Base-by-base conservation (phyloP, 2,797 vertebrate species). In the Schizopygopsis malacanthus region DNA sequence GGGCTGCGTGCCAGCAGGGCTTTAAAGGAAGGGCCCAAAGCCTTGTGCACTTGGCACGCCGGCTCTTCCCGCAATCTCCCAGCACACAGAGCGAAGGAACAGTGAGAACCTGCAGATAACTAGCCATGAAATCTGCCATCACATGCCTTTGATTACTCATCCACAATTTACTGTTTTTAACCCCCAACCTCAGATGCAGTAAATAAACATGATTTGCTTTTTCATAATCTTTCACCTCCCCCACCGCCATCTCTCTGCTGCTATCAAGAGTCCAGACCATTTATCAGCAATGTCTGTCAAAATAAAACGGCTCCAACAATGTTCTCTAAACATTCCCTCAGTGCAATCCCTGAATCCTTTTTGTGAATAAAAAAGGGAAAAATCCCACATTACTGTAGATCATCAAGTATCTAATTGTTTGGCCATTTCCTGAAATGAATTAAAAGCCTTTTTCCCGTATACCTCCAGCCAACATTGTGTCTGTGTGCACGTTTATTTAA, bases 81-180 rank as follows among this genome's bases (percentile, higher is more conserved):
- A 6, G 71, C 50, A 88, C 91, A 93, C 93, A 94, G 91, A 93
- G 59, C 2, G 80, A 91, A 92, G 91, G 90, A 91, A 91, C 91
- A 87, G 92, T 90, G 90, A 94, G 92, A 93, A 94, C 94, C 89
- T 89, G 91, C 89, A 94, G 94, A 96, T 95, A 95, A 95, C 93
- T 91, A 93, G 90, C 92, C 91, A 88, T 94, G 92, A 95, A 94
- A 95, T 95, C 92, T 94, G 92, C 92, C 93, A 94, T 94, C 93
- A 92, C 92, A 93, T 91, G 93, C 92, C 93, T 95, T 94, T 94
- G 94, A 95, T 94, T 94, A 92, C 92, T 93, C 88, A 92, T 93
- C 91, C 91, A 93, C 93, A 93, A 90, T 94, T 95, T 94, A 93
- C 92, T 92, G 91, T 93, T 93, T 95, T 94, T 92, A 79, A 85